Conservation (phyloP, 2,888 invertebrate genomes). For the Muschampia plurimacula region DNA sequence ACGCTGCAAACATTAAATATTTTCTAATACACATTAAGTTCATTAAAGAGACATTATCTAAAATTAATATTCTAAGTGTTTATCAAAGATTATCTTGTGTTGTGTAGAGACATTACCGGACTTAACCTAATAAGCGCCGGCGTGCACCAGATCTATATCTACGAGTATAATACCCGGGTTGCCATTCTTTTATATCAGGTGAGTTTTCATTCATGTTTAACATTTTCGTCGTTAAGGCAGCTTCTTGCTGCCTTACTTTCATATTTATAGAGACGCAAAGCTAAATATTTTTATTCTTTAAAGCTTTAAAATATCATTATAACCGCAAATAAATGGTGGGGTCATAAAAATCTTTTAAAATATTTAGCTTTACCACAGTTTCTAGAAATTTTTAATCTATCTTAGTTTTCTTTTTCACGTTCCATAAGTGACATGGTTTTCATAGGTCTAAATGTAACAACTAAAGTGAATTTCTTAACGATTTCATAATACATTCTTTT, state of each 20-base stretch:
- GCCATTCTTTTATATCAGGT: constrained; percentile 49
- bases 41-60: constrained; percentile 14
- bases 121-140: constrained; percentile 28
- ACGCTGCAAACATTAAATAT: constrained; percentile 28
- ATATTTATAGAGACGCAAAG: neutral
- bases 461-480: no score
- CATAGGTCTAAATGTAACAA: no score
- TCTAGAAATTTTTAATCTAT: neutral
- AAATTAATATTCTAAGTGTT: constrained; percentile 21
- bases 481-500: no score
- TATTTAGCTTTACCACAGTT: neutral
- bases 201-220: constrained; percentile 46
- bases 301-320: neutral
- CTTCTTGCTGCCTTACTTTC: no score
- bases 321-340: no score
- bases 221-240: neutral
- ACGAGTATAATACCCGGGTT: constrained; percentile 38
- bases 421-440: no score
- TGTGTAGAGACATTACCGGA: constrained; percentile 36
- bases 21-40: constrained; percentile 1
- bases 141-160: constrained; percentile 38
- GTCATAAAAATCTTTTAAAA: neutral
- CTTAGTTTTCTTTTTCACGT: no score
- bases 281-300: neutral
- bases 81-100: constrained; percentile 39